These are phyloP conservation scores for Lasioglossum malachurum DNA, from an alignment of 2,888 invertebrate species.

Conservation along the genomic window DNA sequence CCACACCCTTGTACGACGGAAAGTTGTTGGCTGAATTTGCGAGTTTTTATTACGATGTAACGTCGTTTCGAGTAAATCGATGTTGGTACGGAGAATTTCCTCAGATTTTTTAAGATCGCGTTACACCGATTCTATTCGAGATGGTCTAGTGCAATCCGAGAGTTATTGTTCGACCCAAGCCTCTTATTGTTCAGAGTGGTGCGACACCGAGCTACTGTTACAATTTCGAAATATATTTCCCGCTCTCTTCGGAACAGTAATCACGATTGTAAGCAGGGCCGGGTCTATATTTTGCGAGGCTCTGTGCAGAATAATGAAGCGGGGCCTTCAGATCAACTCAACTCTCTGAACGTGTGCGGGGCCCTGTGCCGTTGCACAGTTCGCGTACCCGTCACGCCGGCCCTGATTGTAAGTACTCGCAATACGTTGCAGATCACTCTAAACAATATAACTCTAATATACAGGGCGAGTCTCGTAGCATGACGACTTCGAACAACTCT, in stretches of 20 bases:
- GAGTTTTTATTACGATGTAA: constrained; percentile 56
- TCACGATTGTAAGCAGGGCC: too few species aligned
- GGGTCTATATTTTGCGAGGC: too few species aligned
- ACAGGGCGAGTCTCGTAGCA: too few species aligned
- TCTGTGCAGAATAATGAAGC: too few species aligned
- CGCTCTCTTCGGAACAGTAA: background rate
- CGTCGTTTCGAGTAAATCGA: constrained; percentile 43
- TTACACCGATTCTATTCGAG: background rate
- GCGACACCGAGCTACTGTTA: background rate
- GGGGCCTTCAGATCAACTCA: too few species aligned
- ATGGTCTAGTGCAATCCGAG: background rate
- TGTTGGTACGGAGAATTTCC: constrained; percentile 37
- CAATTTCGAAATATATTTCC: constrained; percentile 1
- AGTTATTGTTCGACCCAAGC: background rate
- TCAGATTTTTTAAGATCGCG: constrained; percentile 30
- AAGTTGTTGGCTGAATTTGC: constrained; percentile 56
- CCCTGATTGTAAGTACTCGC: background rate
- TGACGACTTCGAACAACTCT: too few species aligned
- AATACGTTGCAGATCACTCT: background rate
- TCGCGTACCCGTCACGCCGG: too few species aligned
- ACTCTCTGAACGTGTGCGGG: too few species aligned
- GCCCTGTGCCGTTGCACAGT: too few species aligned
- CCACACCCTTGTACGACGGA: constrained; percentile 33
- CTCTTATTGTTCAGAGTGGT: background rate
- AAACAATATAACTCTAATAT: background rate